Conservation (phyloP, 2,888 invertebrate species). For the Argyresthia goedartella region DNA sequence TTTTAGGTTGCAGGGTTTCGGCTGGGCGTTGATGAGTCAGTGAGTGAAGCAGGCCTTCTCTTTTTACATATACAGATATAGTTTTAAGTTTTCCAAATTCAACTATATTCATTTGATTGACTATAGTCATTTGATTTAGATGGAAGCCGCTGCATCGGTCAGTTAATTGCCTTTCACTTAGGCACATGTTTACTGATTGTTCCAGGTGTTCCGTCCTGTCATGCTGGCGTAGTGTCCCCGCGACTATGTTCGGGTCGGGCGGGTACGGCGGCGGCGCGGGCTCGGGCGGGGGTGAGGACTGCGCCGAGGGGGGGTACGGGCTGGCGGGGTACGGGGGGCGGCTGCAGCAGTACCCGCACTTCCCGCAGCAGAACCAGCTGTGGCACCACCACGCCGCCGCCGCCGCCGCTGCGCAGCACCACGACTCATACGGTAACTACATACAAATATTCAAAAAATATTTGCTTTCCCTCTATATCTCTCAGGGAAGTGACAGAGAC, state of each 20-base stretch:
- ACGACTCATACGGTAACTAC: constrained; percentile 38
- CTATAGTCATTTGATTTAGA: no score
- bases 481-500: no score
- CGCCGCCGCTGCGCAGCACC: constrained; percentile 31
- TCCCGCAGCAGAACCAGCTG: constrained; percentile 61
- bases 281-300: constrained; percentile 32
- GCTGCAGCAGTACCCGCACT: constrained; percentile 61
- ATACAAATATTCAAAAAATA: no score
- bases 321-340: constrained; percentile 48
- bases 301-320: constrained; percentile 46
- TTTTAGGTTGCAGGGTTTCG: no score
- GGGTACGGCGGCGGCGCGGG: constrained; percentile 29
- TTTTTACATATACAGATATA: no score
- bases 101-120: no score
- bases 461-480: neutral
- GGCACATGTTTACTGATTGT: neutral
- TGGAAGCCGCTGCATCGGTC: no score
- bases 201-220: neutral
- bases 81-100: no score
- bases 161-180: no score
- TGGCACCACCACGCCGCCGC: constrained; percentile 43
- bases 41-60: no score
- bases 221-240: neutral
- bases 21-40: no score
- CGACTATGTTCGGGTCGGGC: constrained; percentile 25